Evolutionary conservation across 1,140 invertebrate species (phyloP).

Genomic region (Tetramorium parvispinum): DNA sequence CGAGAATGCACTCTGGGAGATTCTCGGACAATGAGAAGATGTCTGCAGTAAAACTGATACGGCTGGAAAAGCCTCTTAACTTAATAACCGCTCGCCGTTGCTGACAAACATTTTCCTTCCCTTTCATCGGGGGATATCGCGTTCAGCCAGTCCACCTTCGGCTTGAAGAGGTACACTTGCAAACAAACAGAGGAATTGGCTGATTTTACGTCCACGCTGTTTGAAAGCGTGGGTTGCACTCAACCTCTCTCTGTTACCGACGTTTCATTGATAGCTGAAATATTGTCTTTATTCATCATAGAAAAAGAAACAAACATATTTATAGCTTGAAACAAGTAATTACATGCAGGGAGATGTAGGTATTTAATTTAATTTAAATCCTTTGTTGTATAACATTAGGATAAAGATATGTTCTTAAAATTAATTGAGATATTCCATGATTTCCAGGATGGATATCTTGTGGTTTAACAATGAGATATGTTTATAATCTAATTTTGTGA

Average conservation of each 20-base stretch:
- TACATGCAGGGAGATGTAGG: background rate
- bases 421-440: background rate
- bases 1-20: conserved; percentile 14
- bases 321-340: background rate
- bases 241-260: background rate
- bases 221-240: background rate
- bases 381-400: background rate
- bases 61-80: conserved; percentile 48
- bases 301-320: background rate
- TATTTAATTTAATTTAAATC: background rate
- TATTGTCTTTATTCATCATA: background rate
- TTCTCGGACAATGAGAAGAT: conserved; percentile 13
- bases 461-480: background rate
- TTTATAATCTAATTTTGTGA: conserved; percentile 4
- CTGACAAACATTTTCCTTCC: conserved; percentile 58
- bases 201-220: background rate
- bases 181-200: background rate
- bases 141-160: background rate
- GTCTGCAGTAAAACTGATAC: conserved; percentile 29
- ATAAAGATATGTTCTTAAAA: background rate
- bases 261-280: background rate
- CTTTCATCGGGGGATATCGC: conserved; percentile 41
- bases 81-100: conserved; percentile 40
- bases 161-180: conserved; percentile 12
- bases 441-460: background rate